Conservation (phyloP, 2,888 invertebrate genomes). For the Lapara coniferarum region DNA sequence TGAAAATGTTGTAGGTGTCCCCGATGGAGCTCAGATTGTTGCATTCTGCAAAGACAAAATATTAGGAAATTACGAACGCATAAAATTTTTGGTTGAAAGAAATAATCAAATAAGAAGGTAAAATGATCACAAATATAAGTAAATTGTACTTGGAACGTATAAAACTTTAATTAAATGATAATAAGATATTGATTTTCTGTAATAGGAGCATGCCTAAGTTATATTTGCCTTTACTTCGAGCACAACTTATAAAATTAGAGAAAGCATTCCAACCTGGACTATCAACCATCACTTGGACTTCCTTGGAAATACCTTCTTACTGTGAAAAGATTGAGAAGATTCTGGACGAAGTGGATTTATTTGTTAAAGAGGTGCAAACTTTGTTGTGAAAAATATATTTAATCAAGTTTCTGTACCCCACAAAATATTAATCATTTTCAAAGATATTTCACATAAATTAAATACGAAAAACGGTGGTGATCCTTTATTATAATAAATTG, state of each 20-base stretch:
- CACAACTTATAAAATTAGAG: conserved; percentile 87
- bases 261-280: conserved; percentile 89
- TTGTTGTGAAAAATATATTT: not conserved
- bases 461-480: too few species aligned
- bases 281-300: conserved; percentile 92
- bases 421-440: too few species aligned
- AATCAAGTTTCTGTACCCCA: conserved; percentile 40
- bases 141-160: not conserved
- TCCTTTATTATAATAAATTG: too few species aligned
- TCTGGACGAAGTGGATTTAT: conserved; percentile 86
- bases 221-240: conserved; percentile 87
- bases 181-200: not conserved
- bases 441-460: too few species aligned
- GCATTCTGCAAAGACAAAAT: conserved; percentile 89
- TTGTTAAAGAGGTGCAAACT: conserved; percentile 82
- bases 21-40: conserved; percentile 89
- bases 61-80: conserved; percentile 83
- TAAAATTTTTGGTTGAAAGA: conserved; percentile 85
- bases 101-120: conserved; percentile 84
- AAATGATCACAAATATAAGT: conserved; percentile 6
- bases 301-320: conserved; percentile 87
- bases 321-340: conserved; percentile 82
- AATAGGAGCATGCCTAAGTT: conserved; percentile 84
- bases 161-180: too few species aligned
- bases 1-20: conserved; percentile 80